Base-by-base conservation (phyloP, 2,113 vertebrate species). In the Myotis lucifugus region DNA sequence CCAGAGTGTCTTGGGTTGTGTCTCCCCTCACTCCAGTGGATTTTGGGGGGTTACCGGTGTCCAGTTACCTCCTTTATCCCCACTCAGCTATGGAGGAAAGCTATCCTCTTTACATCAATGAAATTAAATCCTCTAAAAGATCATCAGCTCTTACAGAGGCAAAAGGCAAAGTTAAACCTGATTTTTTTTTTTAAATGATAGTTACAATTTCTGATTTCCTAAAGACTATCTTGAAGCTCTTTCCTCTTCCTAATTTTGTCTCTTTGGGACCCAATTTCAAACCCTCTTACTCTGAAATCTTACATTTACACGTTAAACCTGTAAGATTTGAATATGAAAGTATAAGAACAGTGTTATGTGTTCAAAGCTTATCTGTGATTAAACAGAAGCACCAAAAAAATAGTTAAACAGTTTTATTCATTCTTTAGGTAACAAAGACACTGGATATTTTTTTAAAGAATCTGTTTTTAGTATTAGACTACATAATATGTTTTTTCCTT, bases 191-290 rank as follows among this genome's bases (percentile, higher is more conserved):
- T 74, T n/a, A 86, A 86, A 91, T 46, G 46, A 25, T n/a, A 76
- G 54, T 48, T 90, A 9, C 91, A 59, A 74, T 82, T 95, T 40
- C 52, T 69, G 56, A 23, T 89, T 89, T 84, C 40, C 69, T 90
- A 37, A 93, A 78, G 37, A 61, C 52, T 78, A 2, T 59, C n/a
- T 70, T 81, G n/a, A 95, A 90, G 27, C 76, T 42, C 64, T 87
- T 0, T 27, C 3, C 2, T 95, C 37, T 88, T 82, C 69, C 50
- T 81, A 2, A 40, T 78, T 90, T 86, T 93, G 2, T 69, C 72
- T 95, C 50, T 85, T 88, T 77, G 76, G 59, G 46, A 82, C 74
- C 34, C 67, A 42, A 72, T 77, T 92, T 90, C 77, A 73, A 74
- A 81, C 25, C 90, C 1, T 72, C 48, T 84, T 64, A 66, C 23